A percentile compares a stretch with the other conserved stretches of the same genome.
Conservation (phyloP, 2,888 invertebrate genomes). For the Salticus scenicus region DNA sequence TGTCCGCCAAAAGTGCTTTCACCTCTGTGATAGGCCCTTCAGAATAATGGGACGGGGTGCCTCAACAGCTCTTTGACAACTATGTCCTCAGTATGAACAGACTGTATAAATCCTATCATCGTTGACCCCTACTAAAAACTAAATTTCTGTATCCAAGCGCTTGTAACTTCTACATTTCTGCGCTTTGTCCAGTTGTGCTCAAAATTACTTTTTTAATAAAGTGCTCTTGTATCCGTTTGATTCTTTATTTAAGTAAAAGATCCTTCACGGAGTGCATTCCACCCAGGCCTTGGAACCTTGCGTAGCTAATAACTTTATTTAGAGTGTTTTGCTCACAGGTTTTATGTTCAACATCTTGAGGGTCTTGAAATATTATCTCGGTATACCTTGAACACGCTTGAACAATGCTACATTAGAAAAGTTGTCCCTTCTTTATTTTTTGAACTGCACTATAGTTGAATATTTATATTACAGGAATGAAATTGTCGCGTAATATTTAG, state of each 20-base stretch:
- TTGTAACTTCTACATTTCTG: not conserved
- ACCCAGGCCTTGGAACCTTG: too few species aligned
- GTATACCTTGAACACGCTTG: not conserved
- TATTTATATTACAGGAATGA: too few species aligned
- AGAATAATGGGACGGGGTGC: not conserved
- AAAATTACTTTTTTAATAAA: not conserved
- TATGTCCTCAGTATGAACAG: not conserved
- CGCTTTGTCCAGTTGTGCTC: not conserved
- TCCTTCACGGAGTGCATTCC: too few species aligned
- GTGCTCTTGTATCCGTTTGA: not conserved
- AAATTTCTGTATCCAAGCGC: not conserved
- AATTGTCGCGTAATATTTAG: too few species aligned
- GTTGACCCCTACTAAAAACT: not conserved
- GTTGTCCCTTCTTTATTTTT: not conserved
- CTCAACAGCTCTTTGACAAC: not conserved
- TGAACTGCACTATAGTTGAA: not conserved
- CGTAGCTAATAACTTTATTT: too few species aligned
- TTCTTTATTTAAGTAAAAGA: too few species aligned
- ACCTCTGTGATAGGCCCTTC: too few species aligned
- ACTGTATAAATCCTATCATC: not conserved
- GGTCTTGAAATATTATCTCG: not conserved
- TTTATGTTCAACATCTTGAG: not conserved
- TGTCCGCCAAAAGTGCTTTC: not conserved
- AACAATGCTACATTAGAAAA: not conserved
- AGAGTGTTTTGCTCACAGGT: not conserved